Conservation (phyloP, 1,140 invertebrate genomes). For the Teleopsis dalmanni region DNA sequence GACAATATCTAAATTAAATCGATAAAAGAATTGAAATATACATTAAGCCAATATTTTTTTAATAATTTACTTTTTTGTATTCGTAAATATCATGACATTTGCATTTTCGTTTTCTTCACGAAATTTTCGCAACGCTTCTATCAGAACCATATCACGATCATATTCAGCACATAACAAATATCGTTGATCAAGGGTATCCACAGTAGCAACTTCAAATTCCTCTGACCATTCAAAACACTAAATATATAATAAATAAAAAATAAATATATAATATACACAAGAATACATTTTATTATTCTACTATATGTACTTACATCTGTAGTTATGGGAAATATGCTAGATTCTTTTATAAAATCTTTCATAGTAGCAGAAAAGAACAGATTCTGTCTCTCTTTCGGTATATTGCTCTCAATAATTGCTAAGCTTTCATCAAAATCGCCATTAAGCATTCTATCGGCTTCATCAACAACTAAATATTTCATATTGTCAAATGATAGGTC, state of each 20-base stretch:
- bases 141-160: constrained; percentile 88
- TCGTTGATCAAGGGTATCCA: constrained; percentile 78
- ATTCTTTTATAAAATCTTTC: constrained; percentile 62
- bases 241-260: too few species aligned
- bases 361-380: constrained; percentile 95
- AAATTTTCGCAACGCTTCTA: constrained; percentile 78
- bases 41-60: neutral
- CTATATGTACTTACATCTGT: constrained; percentile 24
- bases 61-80: constrained; percentile 79
- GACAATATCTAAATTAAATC: constrained; percentile 70
- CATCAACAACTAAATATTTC: constrained; percentile 84
- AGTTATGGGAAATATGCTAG: constrained; percentile 39
- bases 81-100: constrained; percentile 88
- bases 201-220: constrained; percentile 64
- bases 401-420: constrained; percentile 68
- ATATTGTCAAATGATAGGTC: constrained; percentile 75
- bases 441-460: constrained; percentile 80
- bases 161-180: constrained; percentile 85
- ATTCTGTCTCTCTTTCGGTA: constrained; percentile 77
- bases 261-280: neutral
- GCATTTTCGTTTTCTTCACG: constrained; percentile 61
- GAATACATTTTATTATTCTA: neutral
- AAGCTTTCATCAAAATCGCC: constrained; percentile 75
- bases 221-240: constrained; percentile 54
- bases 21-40: constrained; percentile 17